Evolutionary conservation across 2,797 vertebrate genomes (phyloP).

Genomic region (Diplodus sargus): DNA sequence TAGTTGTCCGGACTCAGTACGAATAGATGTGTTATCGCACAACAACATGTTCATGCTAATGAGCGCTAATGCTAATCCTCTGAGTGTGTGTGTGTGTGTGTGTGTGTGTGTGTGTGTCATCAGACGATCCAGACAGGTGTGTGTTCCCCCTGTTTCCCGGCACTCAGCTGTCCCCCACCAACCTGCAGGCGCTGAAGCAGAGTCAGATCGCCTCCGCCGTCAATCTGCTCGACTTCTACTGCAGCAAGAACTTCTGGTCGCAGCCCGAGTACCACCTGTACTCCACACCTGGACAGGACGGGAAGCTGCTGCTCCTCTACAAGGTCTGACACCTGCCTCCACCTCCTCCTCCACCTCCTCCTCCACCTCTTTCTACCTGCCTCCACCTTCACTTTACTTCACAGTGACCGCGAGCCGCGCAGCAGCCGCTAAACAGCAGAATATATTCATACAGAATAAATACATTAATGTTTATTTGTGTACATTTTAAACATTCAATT

Average conservation of each 20-base stretch:
- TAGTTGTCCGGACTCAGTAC: too few relatives aligned
- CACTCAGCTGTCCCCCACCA: slow-evolving; percentile 87
- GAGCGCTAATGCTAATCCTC: background rate
- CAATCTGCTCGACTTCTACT: slow-evolving; percentile 92
- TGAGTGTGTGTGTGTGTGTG: background rate
- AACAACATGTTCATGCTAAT: too few relatives aligned
- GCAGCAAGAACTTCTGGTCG: slow-evolving; percentile 90
- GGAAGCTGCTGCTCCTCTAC: slow-evolving; percentile 67
- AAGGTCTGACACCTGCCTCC: slow-evolving; percentile 56
- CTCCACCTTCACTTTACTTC: too few relatives aligned
- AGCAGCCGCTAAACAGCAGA: background rate
- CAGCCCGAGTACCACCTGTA: slow-evolving; percentile 93
- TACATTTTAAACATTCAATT: background rate
- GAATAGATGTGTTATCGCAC: too few relatives aligned
- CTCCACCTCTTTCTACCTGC: too few relatives aligned
- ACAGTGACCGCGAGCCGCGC: background rate
- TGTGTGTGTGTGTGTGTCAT: background rate
- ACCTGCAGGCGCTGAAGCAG: slow-evolving; percentile 88
- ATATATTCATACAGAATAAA: background rate
- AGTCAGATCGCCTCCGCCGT: slow-evolving; percentile 91
- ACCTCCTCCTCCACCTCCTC: too few relatives aligned
- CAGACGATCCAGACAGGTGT: slow-evolving; percentile 81
- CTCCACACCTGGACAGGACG: slow-evolving; percentile 85
- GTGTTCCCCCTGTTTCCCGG: slow-evolving; percentile 88
- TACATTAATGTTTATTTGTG: background rate